Conservation (phyloP, 2,797 vertebrate genomes). For the Phalloptychus januarius region DNA sequence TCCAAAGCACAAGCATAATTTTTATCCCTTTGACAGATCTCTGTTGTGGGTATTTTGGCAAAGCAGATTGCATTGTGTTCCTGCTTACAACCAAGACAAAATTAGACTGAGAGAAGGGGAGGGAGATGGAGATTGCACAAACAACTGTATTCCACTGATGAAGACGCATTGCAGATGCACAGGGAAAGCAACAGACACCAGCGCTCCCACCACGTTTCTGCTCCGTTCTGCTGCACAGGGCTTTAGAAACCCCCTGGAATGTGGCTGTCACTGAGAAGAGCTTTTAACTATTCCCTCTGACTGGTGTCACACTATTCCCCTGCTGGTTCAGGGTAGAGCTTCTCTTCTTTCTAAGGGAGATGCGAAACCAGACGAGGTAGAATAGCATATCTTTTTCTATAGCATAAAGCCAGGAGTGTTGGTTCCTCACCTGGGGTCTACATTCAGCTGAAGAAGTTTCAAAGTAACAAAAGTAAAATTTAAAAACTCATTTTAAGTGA, state of each 20-base stretch:
- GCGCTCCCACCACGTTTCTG: slow-evolving; percentile 24
- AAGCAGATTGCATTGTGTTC: slow-evolving; percentile 5
- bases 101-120: slow-evolving; percentile 4
- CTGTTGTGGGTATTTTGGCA: slow-evolving; percentile 1
- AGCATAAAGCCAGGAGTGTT: neutral
- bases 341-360: slow-evolving; percentile 21
- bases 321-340: slow-evolving; percentile 35
- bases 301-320: slow-evolving; percentile 39
- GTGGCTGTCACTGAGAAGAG: slow-evolving; percentile 11
- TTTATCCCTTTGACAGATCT: slow-evolving; percentile 14
- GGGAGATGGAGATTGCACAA: neutral
- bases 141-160: slow-evolving; percentile 8
- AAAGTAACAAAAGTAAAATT: neutral
- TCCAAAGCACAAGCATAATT: neutral
- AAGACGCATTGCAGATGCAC: slow-evolving; percentile 47
- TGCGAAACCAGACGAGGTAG: slow-evolving; percentile 25
- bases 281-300: slow-evolving; percentile 46
- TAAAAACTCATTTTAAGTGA: neutral
- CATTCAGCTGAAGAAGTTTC: neutral
- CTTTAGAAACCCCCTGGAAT: slow-evolving; percentile 25
- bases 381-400: slow-evolving; percentile 3
- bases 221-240: slow-evolving; percentile 36
- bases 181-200: slow-evolving; percentile 26
- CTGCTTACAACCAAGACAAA: slow-evolving; percentile 14
- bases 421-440: slow-evolving; percentile 16